These are phyloP conservation scores for Brachypodius melanocephalos DNA, from an alignment of 2,113 vertebrate species.

Conservation along the genomic window DNA sequence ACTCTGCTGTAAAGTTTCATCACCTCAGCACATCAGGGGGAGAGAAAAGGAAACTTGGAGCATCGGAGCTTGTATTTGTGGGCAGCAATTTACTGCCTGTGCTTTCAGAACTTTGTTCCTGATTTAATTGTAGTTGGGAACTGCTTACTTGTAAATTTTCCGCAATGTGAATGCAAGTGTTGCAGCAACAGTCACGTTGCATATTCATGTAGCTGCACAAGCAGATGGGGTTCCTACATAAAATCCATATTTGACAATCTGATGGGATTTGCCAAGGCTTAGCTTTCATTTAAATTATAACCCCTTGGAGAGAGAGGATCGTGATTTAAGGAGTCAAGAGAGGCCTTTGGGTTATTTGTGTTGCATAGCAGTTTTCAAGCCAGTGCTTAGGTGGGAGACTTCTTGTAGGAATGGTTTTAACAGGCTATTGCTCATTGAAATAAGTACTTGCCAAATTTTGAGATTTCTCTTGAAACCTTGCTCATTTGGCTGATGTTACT, in stretches of 20 bases:
- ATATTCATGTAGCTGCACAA: conserved; percentile 44
- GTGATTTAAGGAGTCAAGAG: conserved; percentile 8
- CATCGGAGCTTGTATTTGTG: fast-evolving
- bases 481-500: not conserved
- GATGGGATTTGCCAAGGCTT: conserved; percentile 45
- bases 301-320: not conserved
- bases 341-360: not conserved
- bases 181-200: conserved; percentile 29
- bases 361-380: not conserved
- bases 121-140: not conserved
- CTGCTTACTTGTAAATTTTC: conserved; percentile 42
- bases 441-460: not conserved
- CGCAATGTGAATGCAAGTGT: conserved; percentile 17
- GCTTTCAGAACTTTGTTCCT: conserved; percentile 7
- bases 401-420: not conserved
- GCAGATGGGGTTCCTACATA: conserved; percentile 59
- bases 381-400: not conserved
- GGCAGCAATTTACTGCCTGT: not conserved
- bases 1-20: not conserved
- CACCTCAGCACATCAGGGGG: not conserved
- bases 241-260: conserved; percentile 50
- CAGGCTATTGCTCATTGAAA: not conserved
- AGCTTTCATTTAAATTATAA: conserved; percentile 51
- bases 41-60: not conserved
- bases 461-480: not conserved